Base-by-base conservation (phyloP, 2,113 vertebrate genomes). In the Laticauda laticaudata region DNA sequence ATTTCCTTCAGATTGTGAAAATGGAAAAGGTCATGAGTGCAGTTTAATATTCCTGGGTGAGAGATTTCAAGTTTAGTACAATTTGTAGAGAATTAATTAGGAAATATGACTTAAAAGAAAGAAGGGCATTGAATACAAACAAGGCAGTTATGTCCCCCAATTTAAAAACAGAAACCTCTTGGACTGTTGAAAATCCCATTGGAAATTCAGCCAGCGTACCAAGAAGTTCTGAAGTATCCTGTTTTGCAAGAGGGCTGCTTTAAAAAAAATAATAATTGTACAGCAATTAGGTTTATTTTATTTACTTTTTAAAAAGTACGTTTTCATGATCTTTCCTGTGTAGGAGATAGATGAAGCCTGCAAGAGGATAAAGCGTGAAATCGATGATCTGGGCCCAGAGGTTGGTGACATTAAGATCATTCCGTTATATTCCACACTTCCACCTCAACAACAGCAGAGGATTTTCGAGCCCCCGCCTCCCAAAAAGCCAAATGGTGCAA, bases 381-480 rank as follows among this genome's bases (percentile, higher is more conserved):
- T 99, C 29, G 99, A 99, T 95, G 99, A 99, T 95, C 97, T 99
- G 94, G 99, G 99, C 23, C 99, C 98, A 14, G 98, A 99, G 95
- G 99, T 99, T 93, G 99, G 99, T 12, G 98, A 99, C 95, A 99
- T 99, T 96, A 99, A 99, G 97, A 99, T 99, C 98, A 99, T 99
- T 98, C 99, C 99, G 0, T 97, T 99, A 81, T 99, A 99, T 96
- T 99, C 99, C 34, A 99, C 99, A 0, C 98, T 99, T 95, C 99
- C 99, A 90, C 99, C 99, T 0, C 99, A 99, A 94, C 99, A 99
- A 87, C 99, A 99, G 93, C 99, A 99, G 93, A 98, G 99, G 93
- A 99, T 99, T 97, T 99, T 99, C 93, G 99, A 99, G 95, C 98
- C 99, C 45, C 99, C 99, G 0, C 99, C 99, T 89, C 99, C 99